These are phyloP conservation scores for Lordiphosa stackelbergi DNA, from an alignment of 1,140 invertebrate species.

Conservation along the genomic window DNA sequence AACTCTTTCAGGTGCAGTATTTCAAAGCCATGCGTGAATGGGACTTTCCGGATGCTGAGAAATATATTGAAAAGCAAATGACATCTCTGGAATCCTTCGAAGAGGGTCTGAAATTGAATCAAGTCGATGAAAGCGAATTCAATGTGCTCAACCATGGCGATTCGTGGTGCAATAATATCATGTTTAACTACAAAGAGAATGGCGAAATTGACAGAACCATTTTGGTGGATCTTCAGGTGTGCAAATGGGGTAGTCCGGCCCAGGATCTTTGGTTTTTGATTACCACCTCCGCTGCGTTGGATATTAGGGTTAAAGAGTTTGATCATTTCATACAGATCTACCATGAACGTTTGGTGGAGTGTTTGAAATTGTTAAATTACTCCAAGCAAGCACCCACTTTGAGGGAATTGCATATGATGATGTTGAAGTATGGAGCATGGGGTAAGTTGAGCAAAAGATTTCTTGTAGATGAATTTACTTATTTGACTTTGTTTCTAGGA, in stretches of 20 bases:
- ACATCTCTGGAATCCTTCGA: constrained; percentile 20
- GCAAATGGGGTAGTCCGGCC: constrained; percentile 58
- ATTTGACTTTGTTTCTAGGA: too few species aligned
- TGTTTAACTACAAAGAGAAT: constrained; percentile 71
- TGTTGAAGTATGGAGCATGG: constrained; percentile 55
- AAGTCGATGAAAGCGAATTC: constrained; percentile 78
- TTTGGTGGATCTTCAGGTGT: constrained; percentile 57
- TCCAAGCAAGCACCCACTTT: constrained; percentile 43
- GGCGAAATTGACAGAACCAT: constrained; percentile 63
- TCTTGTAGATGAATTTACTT: too few species aligned
- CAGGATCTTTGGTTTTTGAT: constrained; percentile 63
- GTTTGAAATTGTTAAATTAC: constrained; percentile 49
- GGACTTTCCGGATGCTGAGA: constrained; percentile 43
- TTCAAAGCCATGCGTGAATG: constrained; percentile 40
- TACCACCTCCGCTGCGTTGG: constrained; percentile 37
- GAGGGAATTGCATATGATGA: constrained; percentile 42
- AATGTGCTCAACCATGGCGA: constrained; percentile 83
- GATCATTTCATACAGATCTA: constrained; percentile 63
- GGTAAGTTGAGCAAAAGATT: too few species aligned
- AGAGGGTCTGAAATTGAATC: constrained; percentile 14
- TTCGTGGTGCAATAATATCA: constrained; percentile 77
- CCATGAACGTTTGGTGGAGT: constrained; percentile 44
- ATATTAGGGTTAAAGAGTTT: constrained; percentile 56
- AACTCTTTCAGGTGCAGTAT: too few species aligned
- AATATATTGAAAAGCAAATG: constrained; percentile 23